These are phyloP conservation scores for Macroteleia sp. DNA, from an alignment of 2,888 invertebrate genomes.

Conservation along the genomic window DNA sequence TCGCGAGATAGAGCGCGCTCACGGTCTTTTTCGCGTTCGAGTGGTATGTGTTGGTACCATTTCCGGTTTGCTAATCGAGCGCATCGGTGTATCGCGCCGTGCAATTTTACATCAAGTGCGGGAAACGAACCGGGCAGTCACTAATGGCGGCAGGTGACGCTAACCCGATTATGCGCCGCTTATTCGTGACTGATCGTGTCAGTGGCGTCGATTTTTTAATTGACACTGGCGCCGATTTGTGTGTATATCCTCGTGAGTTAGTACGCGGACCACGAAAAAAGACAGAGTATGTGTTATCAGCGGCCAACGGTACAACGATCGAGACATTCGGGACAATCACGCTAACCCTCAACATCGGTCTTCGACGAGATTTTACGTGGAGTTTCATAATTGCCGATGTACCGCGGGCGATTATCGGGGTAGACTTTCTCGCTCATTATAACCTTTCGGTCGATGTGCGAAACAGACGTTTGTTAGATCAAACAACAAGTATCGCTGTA, in stretches of 20 bases:
- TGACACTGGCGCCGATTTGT: neutral
- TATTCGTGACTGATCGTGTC: neutral
- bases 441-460: neutral
- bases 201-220: neutral
- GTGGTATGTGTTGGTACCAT: conserved; percentile 23
- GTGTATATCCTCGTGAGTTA: neutral
- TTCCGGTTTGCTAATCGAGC: neutral
- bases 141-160: conserved; percentile 2
- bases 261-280: conserved; percentile 49
- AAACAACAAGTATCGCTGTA: neutral
- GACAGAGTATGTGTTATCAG: conserved; percentile 43
- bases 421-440: conserved; percentile 5
- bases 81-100: neutral
- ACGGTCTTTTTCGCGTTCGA: neutral
- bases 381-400: neutral
- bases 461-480: neutral
- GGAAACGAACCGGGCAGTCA: conserved; percentile 1
- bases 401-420: neutral
- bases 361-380: neutral
- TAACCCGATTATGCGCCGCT: neutral
- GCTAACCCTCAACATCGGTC: neutral
- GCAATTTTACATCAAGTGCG: neutral
- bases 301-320: conserved; percentile 8
- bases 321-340: neutral
- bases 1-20: too few relatives aligned